Conservation (phyloP, 2,113 vertebrate species). For the Xenus cinereus region DNA sequence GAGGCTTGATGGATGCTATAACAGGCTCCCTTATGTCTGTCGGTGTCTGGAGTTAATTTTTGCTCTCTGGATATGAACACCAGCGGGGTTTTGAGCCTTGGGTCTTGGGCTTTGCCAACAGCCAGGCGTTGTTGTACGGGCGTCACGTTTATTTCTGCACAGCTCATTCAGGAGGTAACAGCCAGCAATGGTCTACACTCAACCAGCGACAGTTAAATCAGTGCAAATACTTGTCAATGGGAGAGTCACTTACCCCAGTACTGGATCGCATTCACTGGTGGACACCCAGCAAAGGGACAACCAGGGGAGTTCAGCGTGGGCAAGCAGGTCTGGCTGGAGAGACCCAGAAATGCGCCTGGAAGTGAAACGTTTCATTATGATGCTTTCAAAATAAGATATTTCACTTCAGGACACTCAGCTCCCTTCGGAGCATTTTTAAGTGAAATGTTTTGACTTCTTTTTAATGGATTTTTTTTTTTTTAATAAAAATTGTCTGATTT, state of each 20-base stretch:
- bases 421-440: not conserved
- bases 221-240: not conserved
- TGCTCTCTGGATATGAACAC: not conserved
- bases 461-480: not conserved
- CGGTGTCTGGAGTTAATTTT: not conserved
- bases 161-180: not conserved
- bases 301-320: not conserved
- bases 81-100: accelerated
- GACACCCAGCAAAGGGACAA: not conserved
- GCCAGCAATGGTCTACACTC: not conserved
- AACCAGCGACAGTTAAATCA: not conserved
- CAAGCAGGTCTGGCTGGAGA: not conserved
- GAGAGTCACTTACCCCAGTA: not conserved
- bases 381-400: not conserved
- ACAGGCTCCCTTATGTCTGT: not conserved
- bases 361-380: not conserved
- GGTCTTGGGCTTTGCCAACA: not conserved
- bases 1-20: not conserved
- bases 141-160: not conserved
- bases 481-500: not conserved
- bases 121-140: not conserved
- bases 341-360: not conserved
- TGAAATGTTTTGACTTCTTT: not conserved
- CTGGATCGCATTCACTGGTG: not conserved
- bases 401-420: not conserved